Base-by-base conservation (phyloP, 2,888 invertebrate genomes). In the Synergus japonicus region DNA sequence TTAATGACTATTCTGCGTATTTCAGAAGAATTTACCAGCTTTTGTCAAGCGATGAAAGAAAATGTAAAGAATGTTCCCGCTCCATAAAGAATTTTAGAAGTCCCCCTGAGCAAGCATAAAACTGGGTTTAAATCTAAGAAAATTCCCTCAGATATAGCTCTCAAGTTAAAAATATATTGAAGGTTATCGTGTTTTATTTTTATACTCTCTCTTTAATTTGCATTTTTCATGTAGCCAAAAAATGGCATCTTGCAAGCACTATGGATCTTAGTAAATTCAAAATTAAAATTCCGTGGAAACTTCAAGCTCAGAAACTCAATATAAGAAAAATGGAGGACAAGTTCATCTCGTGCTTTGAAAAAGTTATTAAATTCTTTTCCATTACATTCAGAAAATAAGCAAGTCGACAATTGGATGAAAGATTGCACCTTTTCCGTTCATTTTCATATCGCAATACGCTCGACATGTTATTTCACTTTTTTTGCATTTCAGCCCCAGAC, bases 91-190 rank as follows among this genome's bases (percentile, higher is more conserved):
- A 41, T 66, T 43, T 43, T 43, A 65, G 41, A 9, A 43, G 18
- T n/a, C 8, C 13, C 13, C n/a, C n/a, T 8, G 65, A 64, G 37
- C 22, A 37, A 64, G 10, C 37, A 37, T 66, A n/a, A 43, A 66
- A 65, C 37, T 41, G 15, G 65, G 43, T 66, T 41, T 66, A 43
- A 66, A 66, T 43, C 65, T n/a, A 37, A n/a, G 41, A 43, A 66
- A 13, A 66, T 43, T 66, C n/a, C 41, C 0, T 10, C 15, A 43
- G n/a, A 66, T 41, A 66, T 15, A n/a, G n/a, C 43, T 66, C 43
- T 66, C 41, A 29, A 29, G 64, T 15, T 13, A 43, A 43, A n/a
- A 43, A 65, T 37, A 13, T 65, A 1, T 3, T 37, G 13, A 15
- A 65, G 15, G 15, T 41, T 66, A 66, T 66, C n/a, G 65, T 9